Evolutionary conservation across 1,140 invertebrate species (phyloP).

Genomic region (Drosophila leontia): DNA sequence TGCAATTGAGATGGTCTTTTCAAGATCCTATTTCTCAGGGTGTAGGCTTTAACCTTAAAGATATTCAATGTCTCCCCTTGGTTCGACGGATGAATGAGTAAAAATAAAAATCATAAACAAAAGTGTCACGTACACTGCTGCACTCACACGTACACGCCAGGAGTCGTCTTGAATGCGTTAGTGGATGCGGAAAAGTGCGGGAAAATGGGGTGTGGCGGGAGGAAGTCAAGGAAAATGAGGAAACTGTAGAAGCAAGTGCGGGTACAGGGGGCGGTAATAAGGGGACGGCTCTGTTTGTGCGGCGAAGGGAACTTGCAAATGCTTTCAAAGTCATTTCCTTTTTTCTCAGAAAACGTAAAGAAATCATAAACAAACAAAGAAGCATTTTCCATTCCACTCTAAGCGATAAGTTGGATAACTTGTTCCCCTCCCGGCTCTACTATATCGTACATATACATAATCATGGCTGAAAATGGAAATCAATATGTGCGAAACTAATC

Average conservation of each 20-base stretch:
- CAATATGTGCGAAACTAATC: slow-evolving; percentile 63
- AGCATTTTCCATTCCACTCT: slow-evolving; percentile 14
- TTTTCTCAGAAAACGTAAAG: slow-evolving; percentile 72
- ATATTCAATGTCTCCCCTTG: slow-evolving; percentile 63
- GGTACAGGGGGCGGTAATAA: not conserved
- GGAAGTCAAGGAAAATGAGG: slow-evolving; percentile 15
- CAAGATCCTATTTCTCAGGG: slow-evolving; percentile 1
- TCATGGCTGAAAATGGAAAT: slow-evolving; percentile 34
- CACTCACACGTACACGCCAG: slow-evolving; percentile 32
- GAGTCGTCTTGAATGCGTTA: slow-evolving; percentile 13
- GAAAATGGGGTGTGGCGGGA: slow-evolving; percentile 17
- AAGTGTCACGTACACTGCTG: slow-evolving; percentile 70
- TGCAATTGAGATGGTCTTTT: not conserved
- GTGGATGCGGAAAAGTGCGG: slow-evolving; percentile 22
- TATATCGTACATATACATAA: slow-evolving; percentile 25
- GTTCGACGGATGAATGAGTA: slow-evolving; percentile 45
- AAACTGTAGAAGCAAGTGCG: slow-evolving; percentile 7
- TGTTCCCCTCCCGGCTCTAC: slow-evolving; percentile 8
- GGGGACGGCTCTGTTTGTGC: slow-evolving; percentile 18
- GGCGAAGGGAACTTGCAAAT: slow-evolving; percentile 46
- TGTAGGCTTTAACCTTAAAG: slow-evolving; percentile 65
- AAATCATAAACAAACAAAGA: slow-evolving; percentile 62
- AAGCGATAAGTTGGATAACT: slow-evolving; percentile 45
- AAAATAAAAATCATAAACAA: slow-evolving; percentile 76
- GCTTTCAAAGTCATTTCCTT: slow-evolving; percentile 71